phyloP scores from a whole-genome alignment of 2,888 invertebrate genomes.

The Allacma fusca region DNA sequence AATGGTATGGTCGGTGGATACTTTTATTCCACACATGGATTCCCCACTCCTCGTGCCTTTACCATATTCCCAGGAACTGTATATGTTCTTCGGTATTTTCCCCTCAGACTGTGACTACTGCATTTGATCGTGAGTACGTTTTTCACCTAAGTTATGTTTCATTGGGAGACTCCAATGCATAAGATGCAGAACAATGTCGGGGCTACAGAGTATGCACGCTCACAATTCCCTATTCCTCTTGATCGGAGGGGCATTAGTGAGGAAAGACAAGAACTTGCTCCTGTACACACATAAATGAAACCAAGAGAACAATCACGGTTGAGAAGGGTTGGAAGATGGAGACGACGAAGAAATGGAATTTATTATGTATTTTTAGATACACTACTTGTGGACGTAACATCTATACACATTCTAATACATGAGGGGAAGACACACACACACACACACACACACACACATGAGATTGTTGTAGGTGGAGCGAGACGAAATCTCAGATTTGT shows the following conservation, averaged over 20 bases:
- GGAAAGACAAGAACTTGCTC: not conserved
- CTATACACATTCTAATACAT: not conserved
- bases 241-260: not conserved
- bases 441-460: not conserved
- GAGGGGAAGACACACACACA: not conserved
- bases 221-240: not conserved
- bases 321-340: not conserved
- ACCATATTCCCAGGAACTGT: not conserved
- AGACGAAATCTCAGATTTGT: slow-evolving; percentile 42
- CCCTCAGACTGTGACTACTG: slow-evolving; percentile 3
- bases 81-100: not conserved
- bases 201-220: too few species aligned
- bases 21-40: slow-evolving; percentile 23
- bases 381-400: not conserved
- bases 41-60: not conserved
- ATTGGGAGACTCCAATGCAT: not conserved
- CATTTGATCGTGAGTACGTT: not conserved
- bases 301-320: not conserved
- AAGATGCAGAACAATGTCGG: not conserved
- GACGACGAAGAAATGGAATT: not conserved
- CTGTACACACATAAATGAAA: not conserved
- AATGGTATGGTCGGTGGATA: not conserved
- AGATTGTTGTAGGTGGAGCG: slow-evolving; percentile 38
- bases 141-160: slow-evolving; percentile 23
- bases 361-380: not conserved